Conservation (phyloP, 2,888 invertebrate genomes). For the Globia sparganii region DNA sequence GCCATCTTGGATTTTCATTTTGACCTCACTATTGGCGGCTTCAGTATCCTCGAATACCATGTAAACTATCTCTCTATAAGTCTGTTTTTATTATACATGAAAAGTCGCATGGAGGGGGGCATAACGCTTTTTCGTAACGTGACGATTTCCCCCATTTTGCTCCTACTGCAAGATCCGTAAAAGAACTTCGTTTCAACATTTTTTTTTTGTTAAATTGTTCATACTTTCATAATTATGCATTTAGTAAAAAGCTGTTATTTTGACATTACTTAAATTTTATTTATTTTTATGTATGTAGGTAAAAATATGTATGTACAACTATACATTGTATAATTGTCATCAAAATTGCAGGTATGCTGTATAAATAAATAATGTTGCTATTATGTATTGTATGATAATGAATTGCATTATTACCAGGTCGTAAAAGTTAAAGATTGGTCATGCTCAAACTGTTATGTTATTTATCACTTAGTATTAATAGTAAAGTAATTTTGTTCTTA, state of each 20-base stretch:
- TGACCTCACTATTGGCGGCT: too few species aligned
- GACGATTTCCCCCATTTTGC: too few species aligned
- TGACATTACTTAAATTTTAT: background rate
- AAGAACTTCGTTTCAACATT: too few species aligned
- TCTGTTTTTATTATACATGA: too few species aligned
- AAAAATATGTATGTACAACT: too few species aligned
- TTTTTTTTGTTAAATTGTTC: background rate
- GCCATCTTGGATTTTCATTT: too few species aligned
- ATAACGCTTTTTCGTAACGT: too few species aligned
- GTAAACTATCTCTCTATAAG: too few species aligned
- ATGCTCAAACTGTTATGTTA: background rate
- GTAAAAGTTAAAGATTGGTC: conserved; percentile 11
- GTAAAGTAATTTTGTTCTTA: background rate
- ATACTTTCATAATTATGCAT: background rate
- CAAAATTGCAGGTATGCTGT: conserved; percentile 13
- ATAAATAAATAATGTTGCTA: background rate
- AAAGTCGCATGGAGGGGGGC: too few species aligned
- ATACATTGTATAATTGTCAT: background rate
- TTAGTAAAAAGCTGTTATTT: background rate
- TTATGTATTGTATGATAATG: conserved; percentile 23
- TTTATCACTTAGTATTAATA: conserved; percentile 1
- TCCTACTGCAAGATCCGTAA: too few species aligned
- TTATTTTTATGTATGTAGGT: background rate
- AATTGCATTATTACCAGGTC: background rate
- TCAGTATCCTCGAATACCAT: too few species aligned